phyloP scores from a whole-genome alignment of 2,797 vertebrate genomes.

The Streptopelia turtur region DNA sequence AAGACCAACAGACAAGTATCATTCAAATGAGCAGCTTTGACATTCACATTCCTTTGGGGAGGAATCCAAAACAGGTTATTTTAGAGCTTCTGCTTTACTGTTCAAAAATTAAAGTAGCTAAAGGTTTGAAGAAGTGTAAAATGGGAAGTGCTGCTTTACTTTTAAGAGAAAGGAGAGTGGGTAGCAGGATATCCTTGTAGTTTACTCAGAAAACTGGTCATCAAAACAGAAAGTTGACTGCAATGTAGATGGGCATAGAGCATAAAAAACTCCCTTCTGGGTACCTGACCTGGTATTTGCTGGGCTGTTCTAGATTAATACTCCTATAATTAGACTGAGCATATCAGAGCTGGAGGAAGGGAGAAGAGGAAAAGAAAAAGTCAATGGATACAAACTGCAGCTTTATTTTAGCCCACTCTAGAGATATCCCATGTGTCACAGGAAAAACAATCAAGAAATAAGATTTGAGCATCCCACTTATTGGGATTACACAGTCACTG shows the following conservation, averaged over 20 bases:
- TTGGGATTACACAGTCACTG: not conserved
- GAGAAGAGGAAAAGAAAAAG: not conserved
- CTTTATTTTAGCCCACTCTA: not conserved
- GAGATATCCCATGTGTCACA: not conserved
- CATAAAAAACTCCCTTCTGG: not conserved
- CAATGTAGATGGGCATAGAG: not conserved
- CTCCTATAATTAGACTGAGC: not conserved
- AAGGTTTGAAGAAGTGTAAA: slow-evolving; percentile 12
- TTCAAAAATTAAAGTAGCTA: not conserved
- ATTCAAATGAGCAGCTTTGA: not conserved
- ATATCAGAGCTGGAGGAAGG: not conserved
- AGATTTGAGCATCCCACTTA: not conserved
- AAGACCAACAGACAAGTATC: not conserved
- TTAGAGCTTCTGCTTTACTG: slow-evolving; percentile 15
- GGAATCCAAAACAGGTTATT: not conserved
- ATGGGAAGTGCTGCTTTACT: not conserved
- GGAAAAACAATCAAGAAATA: not conserved
- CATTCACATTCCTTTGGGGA: rapidly evolving
- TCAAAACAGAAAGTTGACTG: not conserved
- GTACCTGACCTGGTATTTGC: not conserved
- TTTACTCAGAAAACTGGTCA: not conserved
- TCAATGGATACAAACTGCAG: not conserved
- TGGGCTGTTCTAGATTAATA: not conserved
- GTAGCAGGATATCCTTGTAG: not conserved
- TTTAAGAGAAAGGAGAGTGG: not conserved